A percentile compares a stretch with the other conserved stretches of the same genome.
Evolutionary conservation across 2,113 vertebrate genomes (phyloP).

Genomic region (Limnothrissa miodon): DNA sequence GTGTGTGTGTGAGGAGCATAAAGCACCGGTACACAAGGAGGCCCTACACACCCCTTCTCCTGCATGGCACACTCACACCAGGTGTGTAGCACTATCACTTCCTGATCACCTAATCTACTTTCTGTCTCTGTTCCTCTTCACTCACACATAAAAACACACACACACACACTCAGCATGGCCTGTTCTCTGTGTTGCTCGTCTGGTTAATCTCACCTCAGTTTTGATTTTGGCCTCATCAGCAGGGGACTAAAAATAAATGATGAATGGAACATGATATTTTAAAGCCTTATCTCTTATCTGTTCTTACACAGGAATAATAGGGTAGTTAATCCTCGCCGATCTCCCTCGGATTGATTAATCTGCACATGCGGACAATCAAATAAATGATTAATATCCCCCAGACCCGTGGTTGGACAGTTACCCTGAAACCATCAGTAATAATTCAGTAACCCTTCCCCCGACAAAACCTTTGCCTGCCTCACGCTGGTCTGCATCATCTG

Average conservation of each 20-base stretch:
- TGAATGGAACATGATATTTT: slow-evolving; percentile 83
- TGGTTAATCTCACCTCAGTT: slow-evolving; percentile 73
- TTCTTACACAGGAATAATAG: slow-evolving; percentile 78
- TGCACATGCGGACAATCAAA: slow-evolving; percentile 81
- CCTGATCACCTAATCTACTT: slow-evolving; percentile 68
- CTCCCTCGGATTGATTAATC: slow-evolving; percentile 81
- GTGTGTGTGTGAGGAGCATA: slow-evolving; percentile 37
- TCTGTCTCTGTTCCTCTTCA: slow-evolving; percentile 50
- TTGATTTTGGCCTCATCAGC: slow-evolving; percentile 78
- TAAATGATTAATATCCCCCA: slow-evolving; percentile 80
- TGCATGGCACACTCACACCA: slow-evolving; percentile 58
- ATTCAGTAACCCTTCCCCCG: slow-evolving; percentile 74
- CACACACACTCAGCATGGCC: slow-evolving; percentile 18
- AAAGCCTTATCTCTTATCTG: slow-evolving; percentile 79
- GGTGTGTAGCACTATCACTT: slow-evolving; percentile 70
- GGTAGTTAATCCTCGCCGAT: slow-evolving; percentile 80
- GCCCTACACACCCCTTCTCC: slow-evolving; percentile 52
- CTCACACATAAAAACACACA: neutral
- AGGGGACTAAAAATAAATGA: slow-evolving; percentile 82
- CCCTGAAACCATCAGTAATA: slow-evolving; percentile 78
- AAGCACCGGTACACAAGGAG: slow-evolving; percentile 55
- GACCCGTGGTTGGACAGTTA: slow-evolving; percentile 73
- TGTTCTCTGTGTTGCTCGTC: slow-evolving; percentile 60
- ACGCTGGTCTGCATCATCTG: slow-evolving; percentile 59
- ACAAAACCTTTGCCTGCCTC: slow-evolving; percentile 66